Conservation (phyloP, 2,797 vertebrate species). For the Nyctibius grandis region DNA sequence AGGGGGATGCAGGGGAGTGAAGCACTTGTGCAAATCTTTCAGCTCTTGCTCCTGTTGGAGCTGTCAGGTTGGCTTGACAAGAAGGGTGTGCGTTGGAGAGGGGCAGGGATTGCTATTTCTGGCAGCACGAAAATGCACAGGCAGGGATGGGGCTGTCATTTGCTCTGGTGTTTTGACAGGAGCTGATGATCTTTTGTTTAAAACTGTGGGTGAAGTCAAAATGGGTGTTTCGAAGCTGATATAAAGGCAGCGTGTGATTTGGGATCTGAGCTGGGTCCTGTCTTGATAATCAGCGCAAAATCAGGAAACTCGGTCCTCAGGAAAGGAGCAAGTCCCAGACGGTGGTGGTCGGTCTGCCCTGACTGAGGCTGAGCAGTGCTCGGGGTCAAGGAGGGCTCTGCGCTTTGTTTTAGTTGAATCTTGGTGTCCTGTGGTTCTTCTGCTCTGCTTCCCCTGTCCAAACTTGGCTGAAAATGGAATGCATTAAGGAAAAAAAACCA, state of each 20-base stretch:
- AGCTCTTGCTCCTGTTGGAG: not conserved
- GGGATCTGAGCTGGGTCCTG: not conserved
- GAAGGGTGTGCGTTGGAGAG: not conserved
- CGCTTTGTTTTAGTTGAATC: fast-evolving
- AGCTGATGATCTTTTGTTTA: not conserved
- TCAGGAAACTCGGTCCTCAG: fast-evolving
- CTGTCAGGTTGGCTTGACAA: not conserved
- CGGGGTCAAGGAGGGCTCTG: not conserved
- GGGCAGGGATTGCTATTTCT: not conserved
- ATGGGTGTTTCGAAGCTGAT: not conserved
- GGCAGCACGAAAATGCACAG: not conserved
- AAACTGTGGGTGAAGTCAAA: not conserved
- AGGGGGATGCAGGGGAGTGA: not conserved
- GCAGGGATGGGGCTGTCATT: not conserved
- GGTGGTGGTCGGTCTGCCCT: not conserved
- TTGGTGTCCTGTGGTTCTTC: not conserved
- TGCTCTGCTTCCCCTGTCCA: not conserved
- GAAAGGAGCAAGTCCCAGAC: not conserved
- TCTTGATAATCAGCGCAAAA: not conserved
- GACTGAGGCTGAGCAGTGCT: not conserved
- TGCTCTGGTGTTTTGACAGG: not conserved
- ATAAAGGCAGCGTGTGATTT: not conserved
- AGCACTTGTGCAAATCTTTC: not conserved
- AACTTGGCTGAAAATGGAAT: not conserved
- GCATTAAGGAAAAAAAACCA: not conserved